Base-by-base conservation (phyloP, 2,797 vertebrate genomes). In the Carduelis carduelis region DNA sequence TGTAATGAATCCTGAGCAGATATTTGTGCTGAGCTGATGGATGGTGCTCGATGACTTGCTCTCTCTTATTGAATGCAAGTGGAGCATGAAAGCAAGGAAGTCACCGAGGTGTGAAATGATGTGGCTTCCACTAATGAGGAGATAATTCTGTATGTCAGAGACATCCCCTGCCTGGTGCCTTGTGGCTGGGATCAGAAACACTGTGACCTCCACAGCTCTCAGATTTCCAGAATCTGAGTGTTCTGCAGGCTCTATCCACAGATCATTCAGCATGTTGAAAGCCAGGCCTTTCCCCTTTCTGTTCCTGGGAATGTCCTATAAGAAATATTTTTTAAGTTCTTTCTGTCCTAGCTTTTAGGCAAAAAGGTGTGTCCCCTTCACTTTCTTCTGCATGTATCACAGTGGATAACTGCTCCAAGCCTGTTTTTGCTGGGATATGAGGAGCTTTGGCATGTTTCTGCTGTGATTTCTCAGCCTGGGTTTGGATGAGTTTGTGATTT, bases 81-180 rank as follows among this genome's bases (percentile, higher is more conserved):
- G 55, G 70, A 94, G 77, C 92, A 95, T 88, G 92, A 90, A 81
- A 88, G 69, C 55, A 39, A 63, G 55, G 61, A 57, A 90, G 61
- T 27, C 87, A 64, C 4, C 17, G 84, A 83, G 87, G 84, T 92
- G 84, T 91, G 84, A 94, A 91, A 95, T 56, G 27, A 55, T 76
- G 79, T n/a, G 65, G 46, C 65, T 41, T 91, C 76, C 70, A 70
- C 89, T 95, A 95, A 95, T 41, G 87, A 94, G 94, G 76, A 81
- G 53, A 83, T 88, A 93, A 91, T 93, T 88, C 79, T 91, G 87
- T 83, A 53, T 94, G 91, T 84, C 92, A 91, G 69, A 81, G 81
- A 59, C 83, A 89, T 91, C 70, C 82, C 65, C 72, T 83, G 85
- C 82, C 47, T 63, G 84, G 74, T 83, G 82, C 61, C 72, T 71